A percentile compares a stretch with the other conserved stretches of the same genome.
These are phyloP conservation scores for Prorops nasuta DNA, from an alignment of 1,140 invertebrate species.

Conservation along the genomic window DNA sequence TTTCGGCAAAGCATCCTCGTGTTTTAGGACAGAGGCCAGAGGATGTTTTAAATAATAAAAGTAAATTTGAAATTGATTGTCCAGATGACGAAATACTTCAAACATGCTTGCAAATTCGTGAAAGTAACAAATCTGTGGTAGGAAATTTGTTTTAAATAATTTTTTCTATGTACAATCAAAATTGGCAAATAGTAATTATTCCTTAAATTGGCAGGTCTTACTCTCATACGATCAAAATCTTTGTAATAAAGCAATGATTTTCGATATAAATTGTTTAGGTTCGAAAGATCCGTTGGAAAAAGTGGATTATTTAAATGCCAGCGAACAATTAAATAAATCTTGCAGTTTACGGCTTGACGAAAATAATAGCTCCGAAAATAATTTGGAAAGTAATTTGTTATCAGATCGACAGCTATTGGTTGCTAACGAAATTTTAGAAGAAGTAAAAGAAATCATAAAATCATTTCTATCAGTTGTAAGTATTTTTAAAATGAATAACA, in stretches of 20 bases:
- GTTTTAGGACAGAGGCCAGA: conserved; percentile 45
- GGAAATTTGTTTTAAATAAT: conserved; percentile 6
- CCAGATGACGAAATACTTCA: conserved; percentile 53
- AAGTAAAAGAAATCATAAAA: conserved; percentile 32
- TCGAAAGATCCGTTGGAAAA: conserved; percentile 39
- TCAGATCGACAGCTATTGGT: too few species aligned
- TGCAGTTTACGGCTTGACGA: conserved; percentile 2
- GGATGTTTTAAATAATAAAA: conserved; percentile 40
- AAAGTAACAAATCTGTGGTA: conserved; percentile 34
- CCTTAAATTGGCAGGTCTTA: conserved; percentile 30
- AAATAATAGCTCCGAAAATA: background rate
- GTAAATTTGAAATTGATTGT: conserved; percentile 36
- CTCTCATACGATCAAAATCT: conserved; percentile 52
- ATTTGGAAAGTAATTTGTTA: background rate
- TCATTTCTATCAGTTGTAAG: conserved; percentile 34
- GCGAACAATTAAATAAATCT: conserved; percentile 4
- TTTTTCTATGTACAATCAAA: background rate
- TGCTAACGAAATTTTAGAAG: conserved; percentile 36
- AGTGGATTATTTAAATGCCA: conserved; percentile 32
- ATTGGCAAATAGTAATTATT: background rate
- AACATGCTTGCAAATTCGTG: conserved; percentile 46
- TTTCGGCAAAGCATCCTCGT: conserved; percentile 43
- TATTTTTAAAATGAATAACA: conserved; percentile 4
- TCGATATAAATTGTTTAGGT: conserved; percentile 38
- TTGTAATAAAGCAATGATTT: conserved; percentile 48